Evolutionary conservation across 1,140 invertebrate species (phyloP), one percentile per base, ranked within the genome.

Genomic region (Latrodectus geometricus): DNA sequence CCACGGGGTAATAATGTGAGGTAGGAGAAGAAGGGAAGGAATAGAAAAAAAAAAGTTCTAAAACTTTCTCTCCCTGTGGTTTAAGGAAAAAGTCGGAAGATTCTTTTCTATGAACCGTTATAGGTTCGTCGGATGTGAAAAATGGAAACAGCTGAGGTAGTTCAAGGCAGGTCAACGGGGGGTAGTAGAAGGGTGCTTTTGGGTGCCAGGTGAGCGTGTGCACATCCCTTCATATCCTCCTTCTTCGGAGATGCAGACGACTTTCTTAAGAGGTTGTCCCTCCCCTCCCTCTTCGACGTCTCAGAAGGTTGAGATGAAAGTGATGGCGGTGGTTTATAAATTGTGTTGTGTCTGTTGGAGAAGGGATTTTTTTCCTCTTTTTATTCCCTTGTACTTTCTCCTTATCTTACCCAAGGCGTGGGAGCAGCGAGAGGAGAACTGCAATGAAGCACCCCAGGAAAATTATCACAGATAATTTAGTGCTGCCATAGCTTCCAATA

Each of bases 111-210:
- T 52, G 65, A 84, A 52, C 81, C 81, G 81, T 75, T 75, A 61
- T 61, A 76, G 81, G 66, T 21, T 80, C 48, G 69, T 73, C 50
- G 69, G 81, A 84, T 82, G 72, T 76, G 81, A 84, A 75, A 68
- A 76, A 75, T 84, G 73, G 81, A 84, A 84, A 76, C 81, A 84
- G 81, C 81, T 84, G 81, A 84, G 73, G 15, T 35, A 76, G 81
- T 83, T 84, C 73, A 75, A 84, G 81, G 81, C 81, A 84, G 81
- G 81, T 84, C 81, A 76, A 50, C 56, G 20, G 73, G 81, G 81
- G 81, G 81, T 66, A 74, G 69, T 17, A 50, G 80, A 83, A 65
- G 70, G 80, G 78, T 70, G 78, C 66, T 70, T 69, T 68, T 81
- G 80, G 54, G 73, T 76, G 81, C 81, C 81, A 84, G 81, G 81